Percentiles rank a stretch among this genome's conserved stretches.
These are phyloP conservation scores for Geococcyx californianus DNA, from an alignment of 2,113 vertebrate genomes.

Conservation along the genomic window DNA sequence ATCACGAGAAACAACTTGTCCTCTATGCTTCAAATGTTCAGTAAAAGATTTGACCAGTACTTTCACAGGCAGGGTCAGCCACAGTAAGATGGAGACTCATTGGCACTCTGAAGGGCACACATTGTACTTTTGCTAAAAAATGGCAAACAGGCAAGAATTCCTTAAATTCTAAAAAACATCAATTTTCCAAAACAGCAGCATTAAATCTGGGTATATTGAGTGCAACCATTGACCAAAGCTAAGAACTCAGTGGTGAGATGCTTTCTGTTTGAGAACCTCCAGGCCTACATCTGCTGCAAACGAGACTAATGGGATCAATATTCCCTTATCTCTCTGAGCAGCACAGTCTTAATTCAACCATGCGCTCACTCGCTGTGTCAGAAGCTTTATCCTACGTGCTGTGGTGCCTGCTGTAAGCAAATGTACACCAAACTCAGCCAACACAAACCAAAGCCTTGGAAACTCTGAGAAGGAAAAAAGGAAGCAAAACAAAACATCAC, in stretches of 20 bases:
- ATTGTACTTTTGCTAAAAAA: background rate
- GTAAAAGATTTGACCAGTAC: background rate
- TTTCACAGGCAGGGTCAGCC: background rate
- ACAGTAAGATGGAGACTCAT: background rate
- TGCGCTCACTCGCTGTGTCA: rapidly evolving
- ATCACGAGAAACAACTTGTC: background rate
- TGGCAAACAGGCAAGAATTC: background rate
- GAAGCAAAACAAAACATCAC: background rate
- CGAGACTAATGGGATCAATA: background rate
- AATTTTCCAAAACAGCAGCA: constrained; percentile 40
- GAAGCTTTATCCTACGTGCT: background rate
- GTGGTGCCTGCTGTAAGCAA: background rate
- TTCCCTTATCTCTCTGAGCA: background rate
- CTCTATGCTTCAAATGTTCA: background rate
- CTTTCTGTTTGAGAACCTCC: background rate
- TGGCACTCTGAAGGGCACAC: background rate
- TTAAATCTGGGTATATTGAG: background rate
- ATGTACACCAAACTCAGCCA: background rate
- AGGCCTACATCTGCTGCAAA: background rate
- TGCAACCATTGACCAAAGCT: background rate
- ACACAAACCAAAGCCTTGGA: background rate
- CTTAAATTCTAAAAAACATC: background rate
- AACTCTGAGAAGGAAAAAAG: background rate
- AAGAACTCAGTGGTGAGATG: background rate
- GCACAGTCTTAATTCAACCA: background rate